Percentiles rank a stretch among this genome's conserved stretches.
Evolutionary conservation across 2,797 vertebrate species (phyloP).

Genomic region (Diplodus puntazzo): DNA sequence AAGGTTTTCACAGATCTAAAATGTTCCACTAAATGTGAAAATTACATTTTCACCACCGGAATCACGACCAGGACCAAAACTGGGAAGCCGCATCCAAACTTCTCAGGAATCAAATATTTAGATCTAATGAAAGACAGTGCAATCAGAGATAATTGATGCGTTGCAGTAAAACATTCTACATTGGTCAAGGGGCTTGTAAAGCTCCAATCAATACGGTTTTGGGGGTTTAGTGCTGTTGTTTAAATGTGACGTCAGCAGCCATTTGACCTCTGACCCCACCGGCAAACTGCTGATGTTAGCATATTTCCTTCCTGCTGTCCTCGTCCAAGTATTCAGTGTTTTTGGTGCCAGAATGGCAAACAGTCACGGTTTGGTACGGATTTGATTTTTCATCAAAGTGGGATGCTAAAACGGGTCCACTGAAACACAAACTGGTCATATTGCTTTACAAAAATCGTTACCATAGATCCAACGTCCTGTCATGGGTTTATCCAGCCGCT

Average conservation of each 20-base stretch:
- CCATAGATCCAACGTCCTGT: neutral
- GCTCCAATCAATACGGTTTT: constrained; percentile 5
- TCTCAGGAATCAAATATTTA: neutral
- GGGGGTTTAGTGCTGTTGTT: constrained; percentile 7
- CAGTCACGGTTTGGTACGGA: neutral
- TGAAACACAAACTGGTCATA: neutral
- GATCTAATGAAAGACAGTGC: neutral
- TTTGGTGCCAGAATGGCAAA: neutral
- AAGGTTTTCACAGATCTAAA: constrained; percentile 16
- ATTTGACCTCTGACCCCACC: constrained; percentile 51
- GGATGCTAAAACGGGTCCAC: constrained; percentile 8
- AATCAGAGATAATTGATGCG: neutral
- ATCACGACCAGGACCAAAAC: constrained; percentile 10
- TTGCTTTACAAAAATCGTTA: neutral
- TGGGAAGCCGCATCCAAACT: neutral
- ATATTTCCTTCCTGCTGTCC: neutral
- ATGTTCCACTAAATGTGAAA: constrained; percentile 5
- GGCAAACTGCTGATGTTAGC: constrained; percentile 19
- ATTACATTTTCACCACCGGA: constrained; percentile 4
- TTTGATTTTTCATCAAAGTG: neutral
- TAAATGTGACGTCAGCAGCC: constrained; percentile 16
- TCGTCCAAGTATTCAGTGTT: neutral
- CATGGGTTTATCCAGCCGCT: neutral
- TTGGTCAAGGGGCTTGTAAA: neutral
- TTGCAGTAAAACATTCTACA: neutral